Evolutionary conservation across 2,113 vertebrate species (phyloP), one percentile per base, ranked within the genome.

Genomic region (Cygnus buccinator): DNA sequence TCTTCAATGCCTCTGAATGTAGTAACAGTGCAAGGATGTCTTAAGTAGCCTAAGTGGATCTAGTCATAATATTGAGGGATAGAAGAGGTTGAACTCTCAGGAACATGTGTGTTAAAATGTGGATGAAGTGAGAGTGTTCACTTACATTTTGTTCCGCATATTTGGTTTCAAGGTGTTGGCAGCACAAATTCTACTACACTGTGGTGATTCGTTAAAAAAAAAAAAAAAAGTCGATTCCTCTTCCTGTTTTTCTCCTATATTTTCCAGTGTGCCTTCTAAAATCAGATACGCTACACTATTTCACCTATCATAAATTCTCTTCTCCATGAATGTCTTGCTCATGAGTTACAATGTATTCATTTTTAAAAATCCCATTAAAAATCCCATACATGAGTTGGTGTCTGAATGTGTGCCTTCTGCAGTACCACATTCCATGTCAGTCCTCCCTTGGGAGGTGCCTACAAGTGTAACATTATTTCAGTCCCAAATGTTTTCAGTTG

Each of bases 401-500:
- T 50, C 41, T 62, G 15, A 28, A n/a, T 39, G 13, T 31, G 19
- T 44, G 61, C 72, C 54, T 57, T 61, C 19, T 20, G 19, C 23
- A 31, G 13, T 13, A 16, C 35, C 28, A 17, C 23, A 28, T 61
- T 62, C n/a, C 16, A 29, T 19, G 28, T 35, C 33, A 41, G 1
- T 52, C 43, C 9, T 57, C 9, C 35, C 19, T 17, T 52, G 41
- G 63, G 28, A 41, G 37, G 23, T 63, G 54, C 39, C 20, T 33
- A 8, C 3, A 55, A 73, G 28, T 13, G 16, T 59, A 33, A 29
- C 80, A 11, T 81, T 70, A 63, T 83, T 96, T 84, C 48, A 33
- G 84, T 91, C 95, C 62, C 78, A 90, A 95, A 90, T 86, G 80
- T 96, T 85, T 76, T 71, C 63, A 35, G 16, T 57, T 76, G 67